Evolutionary conservation across 2,888 invertebrate genomes (phyloP).

Genomic region (Anaspis maculata): DNA sequence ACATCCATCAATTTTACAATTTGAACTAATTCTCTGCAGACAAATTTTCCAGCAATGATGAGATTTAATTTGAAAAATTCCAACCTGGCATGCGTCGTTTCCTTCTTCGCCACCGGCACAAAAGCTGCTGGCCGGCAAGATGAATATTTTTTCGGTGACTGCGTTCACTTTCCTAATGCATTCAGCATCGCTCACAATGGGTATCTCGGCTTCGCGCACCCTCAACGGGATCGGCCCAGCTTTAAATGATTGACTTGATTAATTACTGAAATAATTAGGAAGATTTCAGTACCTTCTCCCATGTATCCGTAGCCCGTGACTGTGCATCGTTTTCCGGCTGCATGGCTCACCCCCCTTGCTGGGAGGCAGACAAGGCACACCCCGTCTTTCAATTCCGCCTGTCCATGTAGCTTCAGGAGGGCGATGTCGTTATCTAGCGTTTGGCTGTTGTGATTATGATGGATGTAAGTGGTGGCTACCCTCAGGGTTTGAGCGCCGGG

Average conservation of each 20-base stretch:
- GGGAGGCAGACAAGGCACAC: constrained; percentile 81
- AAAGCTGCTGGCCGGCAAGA: constrained; percentile 86
- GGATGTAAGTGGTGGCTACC: constrained; percentile 89
- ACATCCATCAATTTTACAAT: too few relatives aligned
- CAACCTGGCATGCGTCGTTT: constrained; percentile 86
- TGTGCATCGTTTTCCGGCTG: constrained; percentile 84
- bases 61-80: constrained; percentile 6
- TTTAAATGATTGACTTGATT: too few relatives aligned
- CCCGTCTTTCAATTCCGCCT: constrained; percentile 80
- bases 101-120: constrained; percentile 91
- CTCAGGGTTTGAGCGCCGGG: constrained; percentile 85
- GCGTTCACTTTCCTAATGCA: constrained; percentile 89
- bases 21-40: constrained; percentile 1
- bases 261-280: not conserved
- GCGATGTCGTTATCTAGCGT: constrained; percentile 93
- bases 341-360: constrained; percentile 78
- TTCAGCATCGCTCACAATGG: constrained; percentile 86
- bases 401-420: constrained; percentile 77
- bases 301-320: constrained; percentile 93
- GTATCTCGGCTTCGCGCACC: constrained; percentile 84
- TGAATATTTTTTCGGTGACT: constrained; percentile 91
- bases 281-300: constrained; percentile 67
- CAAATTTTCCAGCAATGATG: too few relatives aligned
- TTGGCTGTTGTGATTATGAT: constrained; percentile 92
- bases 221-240: constrained; percentile 86